These are phyloP conservation scores for Toxotes chatareus DNA, from an alignment of 2,113 vertebrate genomes.

Conservation along the genomic window DNA sequence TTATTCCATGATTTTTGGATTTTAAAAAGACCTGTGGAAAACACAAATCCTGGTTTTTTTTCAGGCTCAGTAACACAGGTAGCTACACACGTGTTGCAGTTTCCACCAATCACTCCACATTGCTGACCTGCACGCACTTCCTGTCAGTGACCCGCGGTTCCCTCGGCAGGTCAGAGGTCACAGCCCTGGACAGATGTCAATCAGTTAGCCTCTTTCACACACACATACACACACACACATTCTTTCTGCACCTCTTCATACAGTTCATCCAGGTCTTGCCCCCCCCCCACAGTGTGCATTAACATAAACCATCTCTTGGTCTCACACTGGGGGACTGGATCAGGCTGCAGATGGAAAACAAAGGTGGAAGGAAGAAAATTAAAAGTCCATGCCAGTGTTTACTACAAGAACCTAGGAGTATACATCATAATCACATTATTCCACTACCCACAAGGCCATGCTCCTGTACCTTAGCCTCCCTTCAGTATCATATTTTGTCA, in stretches of 20 bases:
- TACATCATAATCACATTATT: not conserved
- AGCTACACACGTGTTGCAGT: constrained; percentile 10
- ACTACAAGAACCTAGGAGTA: not conserved
- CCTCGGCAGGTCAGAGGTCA: constrained; percentile 56
- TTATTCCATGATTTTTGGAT: not conserved
- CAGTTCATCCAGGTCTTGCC: not conserved
- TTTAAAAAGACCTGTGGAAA: not conserved
- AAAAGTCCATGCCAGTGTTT: not conserved
- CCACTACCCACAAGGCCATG: no score
- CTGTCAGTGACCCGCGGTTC: constrained; percentile 49
- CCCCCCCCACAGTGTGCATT: not conserved
- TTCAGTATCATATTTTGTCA: not conserved
- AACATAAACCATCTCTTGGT: constrained; percentile 24
- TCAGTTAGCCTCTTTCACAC: not conserved
- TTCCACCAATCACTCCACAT: constrained; percentile 8
- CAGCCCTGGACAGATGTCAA: constrained; percentile 42
- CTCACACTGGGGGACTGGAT: not conserved
- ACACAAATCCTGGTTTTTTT: not conserved
- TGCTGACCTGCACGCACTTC: constrained; percentile 39
- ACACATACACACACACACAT: not conserved
- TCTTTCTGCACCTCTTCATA: constrained; percentile 5
- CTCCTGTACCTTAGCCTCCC: not conserved
- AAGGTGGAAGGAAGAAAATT: not conserved
- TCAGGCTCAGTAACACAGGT: not conserved
- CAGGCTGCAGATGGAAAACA: constrained; percentile 23